Evolutionary conservation across 2,113 vertebrate genomes (phyloP).

Genomic region (Mixornis gularis): DNA sequence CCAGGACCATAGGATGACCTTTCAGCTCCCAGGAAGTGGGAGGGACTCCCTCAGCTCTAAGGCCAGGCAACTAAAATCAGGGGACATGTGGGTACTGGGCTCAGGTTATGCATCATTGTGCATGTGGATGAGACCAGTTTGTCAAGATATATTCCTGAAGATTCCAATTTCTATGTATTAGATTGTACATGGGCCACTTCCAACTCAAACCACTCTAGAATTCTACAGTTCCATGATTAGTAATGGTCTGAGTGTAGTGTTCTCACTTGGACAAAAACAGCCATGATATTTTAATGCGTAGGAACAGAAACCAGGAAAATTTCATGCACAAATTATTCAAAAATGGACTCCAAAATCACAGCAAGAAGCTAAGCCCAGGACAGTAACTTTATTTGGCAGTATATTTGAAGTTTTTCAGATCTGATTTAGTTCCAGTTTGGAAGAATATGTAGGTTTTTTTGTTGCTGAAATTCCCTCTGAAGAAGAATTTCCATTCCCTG

Average conservation of each 20-base stretch:
- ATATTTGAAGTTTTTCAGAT: not conserved
- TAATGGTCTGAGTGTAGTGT: not conserved
- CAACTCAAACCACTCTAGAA: not conserved
- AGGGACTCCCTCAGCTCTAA: not conserved
- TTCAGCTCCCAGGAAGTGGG: fast-evolving
- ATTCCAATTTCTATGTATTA: not conserved
- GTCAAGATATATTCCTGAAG: not conserved
- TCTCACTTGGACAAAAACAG: not conserved
- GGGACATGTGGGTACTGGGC: too few relatives aligned
- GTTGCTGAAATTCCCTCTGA: constrained; percentile 44
- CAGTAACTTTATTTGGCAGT: constrained; percentile 24
- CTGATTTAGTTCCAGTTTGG: constrained; percentile 36
- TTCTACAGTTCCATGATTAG: not conserved
- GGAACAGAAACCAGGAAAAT: not conserved
- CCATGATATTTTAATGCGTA: not conserved
- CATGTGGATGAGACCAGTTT: not conserved
- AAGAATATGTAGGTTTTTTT: constrained; percentile 15
- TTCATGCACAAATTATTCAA: not conserved
- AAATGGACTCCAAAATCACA: not conserved
- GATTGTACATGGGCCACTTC: not conserved
- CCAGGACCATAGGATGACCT: fast-evolving
- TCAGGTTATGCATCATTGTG: not conserved
- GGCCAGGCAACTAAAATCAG: not conserved
- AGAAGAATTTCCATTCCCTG: constrained; percentile 38
- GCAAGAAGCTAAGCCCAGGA: not conserved